phyloP scores from a whole-genome alignment of 1,140 invertebrate genomes.

The Lepeophtheirus salmonis region DNA sequence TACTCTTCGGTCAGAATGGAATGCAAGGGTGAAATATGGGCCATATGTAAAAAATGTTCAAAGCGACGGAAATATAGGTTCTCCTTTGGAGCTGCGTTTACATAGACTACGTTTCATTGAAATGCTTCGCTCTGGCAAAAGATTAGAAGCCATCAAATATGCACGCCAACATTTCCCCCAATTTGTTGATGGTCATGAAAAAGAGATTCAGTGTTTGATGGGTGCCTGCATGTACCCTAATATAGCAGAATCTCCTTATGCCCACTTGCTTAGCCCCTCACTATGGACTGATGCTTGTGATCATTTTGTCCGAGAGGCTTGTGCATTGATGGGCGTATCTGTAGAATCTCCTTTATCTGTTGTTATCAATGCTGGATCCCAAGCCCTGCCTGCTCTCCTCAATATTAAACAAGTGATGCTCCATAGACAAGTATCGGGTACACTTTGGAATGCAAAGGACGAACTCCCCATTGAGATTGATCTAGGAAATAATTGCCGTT shows the following conservation, averaged over 20 bases:
- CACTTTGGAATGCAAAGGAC: constrained; percentile 81
- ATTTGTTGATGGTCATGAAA: constrained; percentile 58
- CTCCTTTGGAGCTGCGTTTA: constrained; percentile 65
- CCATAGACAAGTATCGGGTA: constrained; percentile 68
- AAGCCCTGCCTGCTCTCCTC: constrained; percentile 72
- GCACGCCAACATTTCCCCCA: constrained; percentile 62
- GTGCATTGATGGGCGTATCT: constrained; percentile 65
- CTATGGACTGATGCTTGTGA: constrained; percentile 72
- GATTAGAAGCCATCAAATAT: constrained; percentile 61
- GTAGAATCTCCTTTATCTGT: constrained; percentile 51
- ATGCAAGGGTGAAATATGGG: constrained; percentile 22
- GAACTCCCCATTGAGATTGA: constrained; percentile 91
- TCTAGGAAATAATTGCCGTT: constrained; percentile 60
- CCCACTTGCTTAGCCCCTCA: constrained; percentile 49
- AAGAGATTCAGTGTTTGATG: constrained; percentile 71
- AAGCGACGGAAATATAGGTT: constrained; percentile 29
- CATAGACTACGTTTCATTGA: constrained; percentile 53
- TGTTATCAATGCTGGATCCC: constrained; percentile 74
- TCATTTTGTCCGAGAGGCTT: constrained; percentile 78
- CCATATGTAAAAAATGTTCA: background rate
- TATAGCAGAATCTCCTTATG: constrained; percentile 58
- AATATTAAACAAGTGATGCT: constrained; percentile 92
- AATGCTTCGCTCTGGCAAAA: constrained; percentile 46
- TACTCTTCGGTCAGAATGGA: constrained; percentile 31
- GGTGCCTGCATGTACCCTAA: constrained; percentile 65